These are phyloP conservation scores for Chaetops frenatus DNA, from an alignment of 2,113 vertebrate species.

Conservation along the genomic window DNA sequence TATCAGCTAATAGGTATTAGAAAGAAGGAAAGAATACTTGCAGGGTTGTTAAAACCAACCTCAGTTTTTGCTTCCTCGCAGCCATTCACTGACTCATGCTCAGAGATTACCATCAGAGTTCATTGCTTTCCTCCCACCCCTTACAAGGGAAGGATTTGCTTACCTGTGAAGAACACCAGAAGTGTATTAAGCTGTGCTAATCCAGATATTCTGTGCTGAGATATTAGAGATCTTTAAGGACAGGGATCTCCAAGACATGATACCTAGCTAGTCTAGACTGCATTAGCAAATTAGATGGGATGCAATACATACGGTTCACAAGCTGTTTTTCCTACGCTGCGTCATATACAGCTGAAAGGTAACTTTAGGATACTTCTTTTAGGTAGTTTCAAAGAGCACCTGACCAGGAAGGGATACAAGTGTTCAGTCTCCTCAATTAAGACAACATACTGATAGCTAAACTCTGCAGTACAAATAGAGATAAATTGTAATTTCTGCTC, in stretches of 20 bases:
- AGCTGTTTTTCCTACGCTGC: neutral
- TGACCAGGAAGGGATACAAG: neutral
- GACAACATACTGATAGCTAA: neutral
- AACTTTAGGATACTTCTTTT: neutral
- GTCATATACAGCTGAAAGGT: neutral
- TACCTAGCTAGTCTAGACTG: neutral
- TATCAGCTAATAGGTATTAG: neutral
- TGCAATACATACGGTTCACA: neutral
- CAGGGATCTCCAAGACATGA: neutral
- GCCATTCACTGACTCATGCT: neutral
- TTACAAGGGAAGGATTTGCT: neutral
- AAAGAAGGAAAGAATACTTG: neutral
- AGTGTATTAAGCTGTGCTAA: neutral
- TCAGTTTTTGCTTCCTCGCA: neutral
- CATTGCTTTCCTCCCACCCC: neutral
- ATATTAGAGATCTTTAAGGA: neutral
- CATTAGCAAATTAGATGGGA: neutral
- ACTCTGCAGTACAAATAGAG: neutral
- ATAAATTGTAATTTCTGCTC: neutral
- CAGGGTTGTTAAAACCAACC: neutral
- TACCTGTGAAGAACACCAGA: neutral
- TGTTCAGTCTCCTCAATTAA: neutral
- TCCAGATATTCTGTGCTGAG: neutral
- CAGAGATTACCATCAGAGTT: neutral
- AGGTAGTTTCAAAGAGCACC: neutral